phyloP scores from a whole-genome alignment of 92 coral and sea anemone genomes.

The Phenganax subtilis region DNA sequence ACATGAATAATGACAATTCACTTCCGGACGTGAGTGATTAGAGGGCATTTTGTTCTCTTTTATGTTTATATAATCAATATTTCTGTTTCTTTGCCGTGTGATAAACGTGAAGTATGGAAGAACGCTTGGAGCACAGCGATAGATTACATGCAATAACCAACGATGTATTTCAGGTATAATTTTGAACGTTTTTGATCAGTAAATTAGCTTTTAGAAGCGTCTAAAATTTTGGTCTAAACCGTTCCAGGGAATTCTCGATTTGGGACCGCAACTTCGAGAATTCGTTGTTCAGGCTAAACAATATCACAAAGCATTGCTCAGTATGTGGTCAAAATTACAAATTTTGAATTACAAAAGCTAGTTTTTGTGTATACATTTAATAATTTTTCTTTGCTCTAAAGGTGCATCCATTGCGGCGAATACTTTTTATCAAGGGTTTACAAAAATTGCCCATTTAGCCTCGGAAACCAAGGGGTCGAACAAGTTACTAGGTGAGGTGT shows the following conservation, averaged over 20 bases:
- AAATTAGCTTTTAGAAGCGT: neutral
- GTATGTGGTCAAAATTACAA: constrained; percentile 52
- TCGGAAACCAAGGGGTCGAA: constrained; percentile 68
- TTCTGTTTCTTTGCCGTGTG: neutral
- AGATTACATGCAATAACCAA: constrained; percentile 18
- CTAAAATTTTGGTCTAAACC: constrained; percentile 9
- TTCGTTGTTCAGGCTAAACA: constrained; percentile 69
- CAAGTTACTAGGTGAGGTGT: constrained; percentile 53
- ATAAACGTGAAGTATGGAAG: constrained; percentile 8
- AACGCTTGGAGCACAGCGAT: constrained; percentile 28
- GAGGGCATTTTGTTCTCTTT: neutral
- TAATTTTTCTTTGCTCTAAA: constrained; percentile 17
- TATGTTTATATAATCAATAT: neutral
- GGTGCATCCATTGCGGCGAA: constrained; percentile 56
- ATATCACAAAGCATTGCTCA: constrained; percentile 79
- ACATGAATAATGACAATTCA: constrained; percentile 2
- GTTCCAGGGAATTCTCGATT: constrained; percentile 69
- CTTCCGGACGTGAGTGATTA: constrained; percentile 19
- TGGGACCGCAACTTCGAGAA: constrained; percentile 74
- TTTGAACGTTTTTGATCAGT: neutral
- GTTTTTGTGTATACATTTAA: neutral
- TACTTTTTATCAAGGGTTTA: constrained; percentile 59
- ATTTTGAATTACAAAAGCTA: too few species aligned
- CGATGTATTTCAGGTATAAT: constrained; percentile 33
- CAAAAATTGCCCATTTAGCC: constrained; percentile 82